Percentiles rank a stretch among this genome's conserved stretches.
These are phyloP conservation scores for Lepisosteus oculatus DNA, from an alignment of 2,113 vertebrate genomes.

Conservation along the genomic window DNA sequence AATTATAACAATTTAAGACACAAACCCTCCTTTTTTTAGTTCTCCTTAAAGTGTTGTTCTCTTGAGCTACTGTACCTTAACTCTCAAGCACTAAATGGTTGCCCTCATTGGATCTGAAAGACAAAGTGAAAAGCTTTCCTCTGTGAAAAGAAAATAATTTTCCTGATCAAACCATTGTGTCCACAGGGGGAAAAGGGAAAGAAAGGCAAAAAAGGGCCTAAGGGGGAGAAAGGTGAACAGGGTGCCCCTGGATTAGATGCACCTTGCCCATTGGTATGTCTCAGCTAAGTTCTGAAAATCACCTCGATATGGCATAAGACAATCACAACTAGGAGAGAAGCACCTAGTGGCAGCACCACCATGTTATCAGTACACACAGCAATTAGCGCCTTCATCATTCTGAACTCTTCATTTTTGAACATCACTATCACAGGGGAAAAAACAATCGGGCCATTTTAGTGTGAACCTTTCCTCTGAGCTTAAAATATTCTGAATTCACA, in stretches of 20 bases:
- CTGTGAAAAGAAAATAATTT: slow-evolving; percentile 41
- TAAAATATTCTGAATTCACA: too few relatives aligned
- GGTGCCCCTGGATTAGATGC: slow-evolving; percentile 99
- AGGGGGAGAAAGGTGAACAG: slow-evolving; percentile 99
- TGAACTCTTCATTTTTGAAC: too few relatives aligned
- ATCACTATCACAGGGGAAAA: too few relatives aligned
- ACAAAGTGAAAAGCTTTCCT: slow-evolving; percentile 19
- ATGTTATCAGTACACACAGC: background rate
- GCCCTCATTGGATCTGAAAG: slow-evolving; percentile 18
- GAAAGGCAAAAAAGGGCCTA: slow-evolving; percentile 99
- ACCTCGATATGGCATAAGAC: slow-evolving; percentile 45
- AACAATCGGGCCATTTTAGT: too few relatives aligned
- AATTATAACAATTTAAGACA: too few relatives aligned
- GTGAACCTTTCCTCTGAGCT: too few relatives aligned
- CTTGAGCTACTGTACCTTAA: too few relatives aligned
- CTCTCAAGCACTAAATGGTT: slow-evolving; percentile 11
- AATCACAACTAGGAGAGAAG: slow-evolving; percentile 59
- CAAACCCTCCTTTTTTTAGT: too few relatives aligned
- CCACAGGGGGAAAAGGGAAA: slow-evolving; percentile 99
- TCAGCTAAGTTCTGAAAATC: slow-evolving; percentile 61
- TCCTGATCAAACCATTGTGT: slow-evolving; percentile 91
- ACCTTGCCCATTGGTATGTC: slow-evolving; percentile 99
- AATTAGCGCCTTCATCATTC: too few relatives aligned
- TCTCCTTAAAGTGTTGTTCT: too few relatives aligned
- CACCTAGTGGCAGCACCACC: slow-evolving; percentile 37